phyloP scores from a whole-genome alignment of 1,140 invertebrate genomes.

The Aphelinus atriplicis region DNA sequence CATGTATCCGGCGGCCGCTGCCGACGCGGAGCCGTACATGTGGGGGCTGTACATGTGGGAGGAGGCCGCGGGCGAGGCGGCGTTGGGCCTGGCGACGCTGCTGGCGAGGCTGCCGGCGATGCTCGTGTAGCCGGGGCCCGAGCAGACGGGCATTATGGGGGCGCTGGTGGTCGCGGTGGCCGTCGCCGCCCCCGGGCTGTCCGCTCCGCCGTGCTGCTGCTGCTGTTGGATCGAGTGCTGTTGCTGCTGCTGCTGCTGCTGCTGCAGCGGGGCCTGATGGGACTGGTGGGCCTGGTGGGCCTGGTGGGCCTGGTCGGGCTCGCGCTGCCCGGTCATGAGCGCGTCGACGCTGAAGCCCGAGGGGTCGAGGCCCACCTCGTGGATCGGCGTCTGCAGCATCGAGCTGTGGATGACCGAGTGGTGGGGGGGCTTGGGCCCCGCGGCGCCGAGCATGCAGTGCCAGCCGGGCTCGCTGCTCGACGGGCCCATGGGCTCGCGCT shows the following conservation, averaged over 20 bases:
- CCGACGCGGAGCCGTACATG: background rate
- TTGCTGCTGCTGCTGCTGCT: conserved; percentile 60
- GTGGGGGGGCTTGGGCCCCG: conserved; percentile 48
- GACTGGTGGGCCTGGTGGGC: conserved; percentile 37
- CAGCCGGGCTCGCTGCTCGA: conserved; percentile 51
- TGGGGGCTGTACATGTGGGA: conserved; percentile 67
- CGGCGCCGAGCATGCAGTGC: conserved; percentile 55
- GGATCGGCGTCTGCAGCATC: conserved; percentile 50
- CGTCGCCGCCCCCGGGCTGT: conserved; percentile 51
- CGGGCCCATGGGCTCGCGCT: conserved; percentile 72
- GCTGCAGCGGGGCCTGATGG: conserved; percentile 60
- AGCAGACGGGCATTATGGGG: conserved; percentile 57
- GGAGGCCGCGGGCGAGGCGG: conserved; percentile 67
- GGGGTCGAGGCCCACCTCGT: conserved; percentile 62
- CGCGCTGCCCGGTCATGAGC: conserved; percentile 56
- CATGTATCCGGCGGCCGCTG: conserved; percentile 63
- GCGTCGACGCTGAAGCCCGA: conserved; percentile 69
- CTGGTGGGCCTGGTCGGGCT: conserved; percentile 53
- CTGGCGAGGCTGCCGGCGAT: conserved; percentile 61
- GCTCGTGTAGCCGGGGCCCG: conserved; percentile 52
- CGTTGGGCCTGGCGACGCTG: conserved; percentile 64
- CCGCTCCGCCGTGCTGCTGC: conserved; percentile 62
- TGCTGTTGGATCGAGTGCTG: conserved; percentile 67
- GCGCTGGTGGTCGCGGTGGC: conserved; percentile 54
- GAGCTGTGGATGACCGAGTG: conserved; percentile 54